A percentile compares a stretch with the other conserved stretches of the same genome.
Conservation (phyloP, 23 tunicate species). For the Trididemnum miniatum region DNA sequence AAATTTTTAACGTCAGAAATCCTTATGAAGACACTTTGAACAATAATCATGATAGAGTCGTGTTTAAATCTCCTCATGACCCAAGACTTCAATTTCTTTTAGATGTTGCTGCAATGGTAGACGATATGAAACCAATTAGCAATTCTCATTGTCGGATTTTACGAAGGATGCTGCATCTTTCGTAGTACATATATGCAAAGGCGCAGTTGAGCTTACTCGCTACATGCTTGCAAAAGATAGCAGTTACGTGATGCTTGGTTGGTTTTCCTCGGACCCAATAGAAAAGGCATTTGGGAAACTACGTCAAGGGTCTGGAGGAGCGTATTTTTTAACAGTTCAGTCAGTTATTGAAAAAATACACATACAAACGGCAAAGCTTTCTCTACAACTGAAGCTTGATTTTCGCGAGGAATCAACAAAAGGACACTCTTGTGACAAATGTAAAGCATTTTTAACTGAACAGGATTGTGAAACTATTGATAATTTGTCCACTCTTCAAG, state of each 20-base stretch:
- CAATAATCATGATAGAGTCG: background rate
- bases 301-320: background rate
- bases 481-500: background rate
- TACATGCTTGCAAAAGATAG: background rate
- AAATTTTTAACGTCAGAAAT: background rate
- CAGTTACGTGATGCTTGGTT: background rate
- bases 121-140: background rate
- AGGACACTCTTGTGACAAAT: background rate
- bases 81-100: background rate
- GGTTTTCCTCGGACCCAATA: background rate
- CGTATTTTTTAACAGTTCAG: background rate
- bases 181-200: background rate
- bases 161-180: background rate
- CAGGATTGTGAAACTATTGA: background rate
- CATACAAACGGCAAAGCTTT: background rate
- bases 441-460: background rate
- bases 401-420: background rate
- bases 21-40: background rate
- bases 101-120: constrained; percentile 8
- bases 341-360: background rate
- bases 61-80: background rate
- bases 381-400: background rate
- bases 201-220: background rate
- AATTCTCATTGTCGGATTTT: background rate
- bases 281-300: constrained; percentile 1